phyloP scores from a whole-genome alignment of 2,113 vertebrate species.

The Myodes glareolus region DNA sequence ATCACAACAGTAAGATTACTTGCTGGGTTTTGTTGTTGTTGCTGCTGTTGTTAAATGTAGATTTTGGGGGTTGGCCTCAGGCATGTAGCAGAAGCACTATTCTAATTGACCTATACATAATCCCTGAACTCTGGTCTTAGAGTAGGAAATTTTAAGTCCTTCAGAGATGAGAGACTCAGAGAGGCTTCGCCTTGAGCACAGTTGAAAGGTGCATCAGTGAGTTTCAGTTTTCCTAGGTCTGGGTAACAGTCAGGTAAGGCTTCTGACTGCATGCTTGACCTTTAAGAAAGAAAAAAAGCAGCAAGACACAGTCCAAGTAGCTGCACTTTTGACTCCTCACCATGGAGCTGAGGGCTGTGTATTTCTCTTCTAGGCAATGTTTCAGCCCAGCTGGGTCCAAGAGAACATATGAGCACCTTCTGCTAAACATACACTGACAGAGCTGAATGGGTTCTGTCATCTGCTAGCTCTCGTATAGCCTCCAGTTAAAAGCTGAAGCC shows the following conservation, averaged over 20 bases:
- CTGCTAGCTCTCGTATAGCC: constrained; percentile 66
- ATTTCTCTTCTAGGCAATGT: constrained; percentile 67
- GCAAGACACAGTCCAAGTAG: neutral
- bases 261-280: neutral
- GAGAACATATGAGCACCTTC: constrained; percentile 71
- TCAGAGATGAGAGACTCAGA: constrained; percentile 25
- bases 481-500: constrained; percentile 68
- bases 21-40: neutral
- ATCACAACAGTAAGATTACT: neutral
- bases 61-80: neutral
- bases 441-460: constrained; percentile 71
- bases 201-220: neutral
- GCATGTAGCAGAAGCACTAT: neutral
- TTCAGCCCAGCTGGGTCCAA: constrained; percentile 56
- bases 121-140: neutral
- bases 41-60: neutral
- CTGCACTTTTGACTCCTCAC: constrained; percentile 47
- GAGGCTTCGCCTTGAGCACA: neutral
- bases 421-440: constrained; percentile 65
- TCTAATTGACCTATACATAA: neutral
- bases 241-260: neutral
- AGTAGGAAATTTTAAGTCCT: neutral
- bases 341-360: constrained; percentile 27
- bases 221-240: constrained; percentile 57
- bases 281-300: constrained; percentile 31